Evolutionary conservation across 2,113 vertebrate genomes (phyloP).

Genomic region (Hippocampus barbouri): DNA sequence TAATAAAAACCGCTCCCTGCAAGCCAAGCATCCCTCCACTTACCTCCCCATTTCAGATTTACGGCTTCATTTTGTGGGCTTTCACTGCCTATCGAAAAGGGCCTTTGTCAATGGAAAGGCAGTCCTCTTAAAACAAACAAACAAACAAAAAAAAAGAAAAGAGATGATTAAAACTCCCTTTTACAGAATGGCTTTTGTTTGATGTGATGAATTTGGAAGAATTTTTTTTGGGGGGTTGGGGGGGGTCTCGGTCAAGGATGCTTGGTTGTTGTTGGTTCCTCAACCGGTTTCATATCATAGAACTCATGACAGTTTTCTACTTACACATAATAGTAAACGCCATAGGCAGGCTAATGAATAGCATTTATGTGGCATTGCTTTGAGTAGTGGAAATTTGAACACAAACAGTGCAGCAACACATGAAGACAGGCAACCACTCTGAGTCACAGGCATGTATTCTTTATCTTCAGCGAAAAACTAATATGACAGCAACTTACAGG

Average conservation of each 20-base stretch:
- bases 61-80: not conserved
- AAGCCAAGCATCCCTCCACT: conserved; percentile 35
- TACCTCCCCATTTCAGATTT: conserved; percentile 6
- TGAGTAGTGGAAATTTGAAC: too few relatives aligned
- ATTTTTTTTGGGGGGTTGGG: too few relatives aligned
- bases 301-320: not conserved
- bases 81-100: not conserved
- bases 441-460: too few relatives aligned
- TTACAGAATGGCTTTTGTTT: not conserved
- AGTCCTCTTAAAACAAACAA: not conserved
- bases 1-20: conserved; percentile 57
- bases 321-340: not conserved
- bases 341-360: too few relatives aligned
- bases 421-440: too few relatives aligned
- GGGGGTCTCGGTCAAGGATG: too few relatives aligned
- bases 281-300: too few relatives aligned
- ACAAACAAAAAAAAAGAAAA: not conserved
- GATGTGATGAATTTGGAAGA: not conserved
- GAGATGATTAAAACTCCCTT: not conserved
- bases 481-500: too few relatives aligned
- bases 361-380: too few relatives aligned
- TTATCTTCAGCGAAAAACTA: too few relatives aligned
- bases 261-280: too few relatives aligned
- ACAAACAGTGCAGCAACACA: too few relatives aligned
- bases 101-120: not conserved